phyloP scores from a whole-genome alignment of 2,888 invertebrate genomes.

The Electrophaes corylata region DNA sequence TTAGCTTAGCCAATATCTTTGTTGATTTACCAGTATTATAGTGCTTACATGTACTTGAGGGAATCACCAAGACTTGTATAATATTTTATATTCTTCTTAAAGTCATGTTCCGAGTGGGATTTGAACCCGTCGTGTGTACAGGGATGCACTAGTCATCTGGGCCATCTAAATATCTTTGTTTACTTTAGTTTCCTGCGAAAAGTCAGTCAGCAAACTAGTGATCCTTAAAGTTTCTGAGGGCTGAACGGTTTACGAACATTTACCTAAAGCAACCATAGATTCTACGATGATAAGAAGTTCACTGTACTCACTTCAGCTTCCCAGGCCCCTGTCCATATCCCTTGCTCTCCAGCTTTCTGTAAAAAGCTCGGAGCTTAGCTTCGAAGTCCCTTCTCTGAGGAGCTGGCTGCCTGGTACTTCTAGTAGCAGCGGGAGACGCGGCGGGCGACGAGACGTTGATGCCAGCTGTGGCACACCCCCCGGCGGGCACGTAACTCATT shows the following conservation, averaged over 20 bases:
- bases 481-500: constrained; percentile 96
- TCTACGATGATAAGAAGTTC: not conserved
- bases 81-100: too few relatives aligned
- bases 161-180: too few relatives aligned
- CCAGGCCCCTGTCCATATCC: constrained; percentile 99
- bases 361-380: constrained; percentile 96
- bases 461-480: constrained; percentile 67
- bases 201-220: not conserved
- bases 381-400: constrained; percentile 97
- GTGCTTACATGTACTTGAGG: too few relatives aligned
- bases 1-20: too few relatives aligned
- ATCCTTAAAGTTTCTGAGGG: too few relatives aligned
- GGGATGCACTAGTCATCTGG: too few relatives aligned
- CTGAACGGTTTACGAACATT: not conserved
- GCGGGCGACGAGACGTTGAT: constrained; percentile 87
- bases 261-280: not conserved
- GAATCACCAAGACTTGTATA: too few relatives aligned
- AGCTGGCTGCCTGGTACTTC: constrained; percentile 92
- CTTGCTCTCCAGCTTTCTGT: constrained; percentile 96
- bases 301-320: constrained; percentile 93
- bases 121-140: too few relatives aligned
- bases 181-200: not conserved
- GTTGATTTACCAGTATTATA: too few relatives aligned
- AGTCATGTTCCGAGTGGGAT: too few relatives aligned
- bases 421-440: constrained; percentile 92